Percentiles rank a stretch among this genome's conserved stretches.
These are phyloP conservation scores for Psylliodes chrysocephalus DNA, from an alignment of 2,888 invertebrate genomes.

Conservation along the genomic window DNA sequence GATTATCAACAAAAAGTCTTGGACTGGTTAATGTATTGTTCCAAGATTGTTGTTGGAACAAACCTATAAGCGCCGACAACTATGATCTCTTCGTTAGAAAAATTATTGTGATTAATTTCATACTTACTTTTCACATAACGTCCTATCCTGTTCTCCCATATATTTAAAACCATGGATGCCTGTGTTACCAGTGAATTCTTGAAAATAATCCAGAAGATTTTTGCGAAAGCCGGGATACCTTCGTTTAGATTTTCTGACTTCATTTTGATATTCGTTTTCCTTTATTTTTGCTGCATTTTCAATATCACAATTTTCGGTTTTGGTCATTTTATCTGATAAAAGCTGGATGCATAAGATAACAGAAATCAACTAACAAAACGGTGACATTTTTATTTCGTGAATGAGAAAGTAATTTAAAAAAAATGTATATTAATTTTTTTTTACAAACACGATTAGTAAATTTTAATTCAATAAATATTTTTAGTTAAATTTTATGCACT, in stretches of 20 bases:
- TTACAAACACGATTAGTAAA: no score
- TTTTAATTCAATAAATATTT: no score
- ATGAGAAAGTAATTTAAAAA: no score
- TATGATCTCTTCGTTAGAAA: background rate
- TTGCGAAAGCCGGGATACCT: slow-evolving; percentile 56
- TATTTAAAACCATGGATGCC: slow-evolving; percentile 62
- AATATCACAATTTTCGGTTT: background rate
- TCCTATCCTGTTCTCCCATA: slow-evolving; percentile 60
- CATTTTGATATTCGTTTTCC: slow-evolving; percentile 14
- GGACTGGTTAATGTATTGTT: no score
- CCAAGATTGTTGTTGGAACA: no score
- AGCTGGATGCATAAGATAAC: no score
- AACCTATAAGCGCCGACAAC: background rate
- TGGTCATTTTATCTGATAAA: background rate
- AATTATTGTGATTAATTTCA: no score
- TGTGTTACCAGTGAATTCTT: slow-evolving; percentile 58
- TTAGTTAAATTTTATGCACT: no score
- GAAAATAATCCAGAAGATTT: slow-evolving; percentile 56
- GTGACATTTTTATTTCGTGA: no score
- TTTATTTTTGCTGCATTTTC: slow-evolving; percentile 9
- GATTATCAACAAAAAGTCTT: no score
- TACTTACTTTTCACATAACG: slow-evolving; percentile 60
- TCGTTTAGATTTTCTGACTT: slow-evolving; percentile 40
- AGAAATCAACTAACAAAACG: no score
- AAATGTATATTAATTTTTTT: no score